Conservation (phyloP, 1,140 invertebrate genomes). For the Pygmarrhopalites habei region DNA sequence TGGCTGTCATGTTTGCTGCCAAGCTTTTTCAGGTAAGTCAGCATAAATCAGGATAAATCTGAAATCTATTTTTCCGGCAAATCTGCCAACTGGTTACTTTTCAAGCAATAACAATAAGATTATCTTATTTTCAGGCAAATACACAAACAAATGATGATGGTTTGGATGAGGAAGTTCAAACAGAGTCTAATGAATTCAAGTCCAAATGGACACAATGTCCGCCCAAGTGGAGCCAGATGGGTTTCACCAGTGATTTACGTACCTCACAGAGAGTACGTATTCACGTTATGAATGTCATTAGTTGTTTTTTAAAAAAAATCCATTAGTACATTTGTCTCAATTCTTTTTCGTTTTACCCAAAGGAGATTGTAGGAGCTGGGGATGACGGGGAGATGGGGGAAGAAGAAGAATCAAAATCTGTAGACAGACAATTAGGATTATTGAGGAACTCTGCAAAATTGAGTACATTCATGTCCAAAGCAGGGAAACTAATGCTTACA, state of each 20-base stretch:
- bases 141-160: constrained; percentile 28
- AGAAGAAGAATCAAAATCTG: neutral
- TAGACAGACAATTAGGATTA: constrained; percentile 14
- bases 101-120: no score
- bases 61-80: no score
- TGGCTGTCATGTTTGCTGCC: constrained; percentile 14
- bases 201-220: constrained; percentile 34
- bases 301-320: neutral
- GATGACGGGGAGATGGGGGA: neutral
- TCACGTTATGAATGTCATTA: neutral
- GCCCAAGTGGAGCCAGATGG: constrained; percentile 19
- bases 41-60: neutral
- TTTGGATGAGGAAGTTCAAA: constrained; percentile 25
- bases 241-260: neutral
- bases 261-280: neutral
- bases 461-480: constrained; percentile 18
- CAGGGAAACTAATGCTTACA: constrained; percentile 25
- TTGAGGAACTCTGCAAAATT: constrained; percentile 11
- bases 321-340: no score
- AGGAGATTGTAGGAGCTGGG: constrained; percentile 6
- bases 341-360: no score
- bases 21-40: constrained; percentile 8
- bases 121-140: constrained; percentile 12
- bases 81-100: no score
- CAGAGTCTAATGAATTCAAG: neutral